These are phyloP conservation scores for Hyperoplus lanceolatus DNA, from an alignment of 2,797 vertebrate genomes.

Conservation along the genomic window DNA sequence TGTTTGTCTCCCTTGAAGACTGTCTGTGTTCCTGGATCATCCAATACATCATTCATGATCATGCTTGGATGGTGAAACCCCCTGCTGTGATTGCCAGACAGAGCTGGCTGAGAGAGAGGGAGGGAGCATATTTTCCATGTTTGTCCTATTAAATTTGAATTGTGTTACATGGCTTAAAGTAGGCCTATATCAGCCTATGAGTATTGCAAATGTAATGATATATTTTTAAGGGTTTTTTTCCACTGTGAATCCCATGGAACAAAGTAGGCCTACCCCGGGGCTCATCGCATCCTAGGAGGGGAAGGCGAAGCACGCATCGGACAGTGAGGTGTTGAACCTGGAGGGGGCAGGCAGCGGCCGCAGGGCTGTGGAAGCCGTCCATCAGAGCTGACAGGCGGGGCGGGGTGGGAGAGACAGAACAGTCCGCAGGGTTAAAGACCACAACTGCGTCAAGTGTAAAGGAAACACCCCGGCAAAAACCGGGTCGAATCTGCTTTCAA, in stretches of 20 bases:
- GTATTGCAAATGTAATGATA: too few relatives aligned
- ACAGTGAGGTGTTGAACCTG: slow-evolving; percentile 5
- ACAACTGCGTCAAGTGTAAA: neutral
- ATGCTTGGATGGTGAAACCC: slow-evolving; percentile 34
- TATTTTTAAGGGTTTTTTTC: too few relatives aligned
- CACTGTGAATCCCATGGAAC: neutral
- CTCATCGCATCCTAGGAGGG: neutral
- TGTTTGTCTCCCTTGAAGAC: slow-evolving; percentile 17
- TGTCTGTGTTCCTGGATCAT: slow-evolving; percentile 47
- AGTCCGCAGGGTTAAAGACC: slow-evolving; percentile 30
- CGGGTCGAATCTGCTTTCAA: neutral
- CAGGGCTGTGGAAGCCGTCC: slow-evolving; percentile 15
- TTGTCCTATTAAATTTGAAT: neutral
- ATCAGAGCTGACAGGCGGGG: slow-evolving; percentile 39
- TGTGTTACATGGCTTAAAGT: neutral
- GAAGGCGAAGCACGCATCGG: neutral
- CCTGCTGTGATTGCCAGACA: slow-evolving; percentile 21
- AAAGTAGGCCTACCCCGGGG: neutral
- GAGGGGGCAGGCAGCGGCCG: slow-evolving; percentile 11
- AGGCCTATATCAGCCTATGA: too few relatives aligned
- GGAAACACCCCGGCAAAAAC: neutral
- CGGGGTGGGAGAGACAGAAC: slow-evolving; percentile 34
- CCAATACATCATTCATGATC: slow-evolving; percentile 66
- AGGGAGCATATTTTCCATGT: neutral
- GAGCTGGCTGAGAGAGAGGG: neutral